Percentiles rank a stretch among this genome's conserved stretches.
These are phyloP conservation scores for Nasonia longicornis DNA, from an alignment of 1,140 invertebrate species.

Conservation along the genomic window DNA sequence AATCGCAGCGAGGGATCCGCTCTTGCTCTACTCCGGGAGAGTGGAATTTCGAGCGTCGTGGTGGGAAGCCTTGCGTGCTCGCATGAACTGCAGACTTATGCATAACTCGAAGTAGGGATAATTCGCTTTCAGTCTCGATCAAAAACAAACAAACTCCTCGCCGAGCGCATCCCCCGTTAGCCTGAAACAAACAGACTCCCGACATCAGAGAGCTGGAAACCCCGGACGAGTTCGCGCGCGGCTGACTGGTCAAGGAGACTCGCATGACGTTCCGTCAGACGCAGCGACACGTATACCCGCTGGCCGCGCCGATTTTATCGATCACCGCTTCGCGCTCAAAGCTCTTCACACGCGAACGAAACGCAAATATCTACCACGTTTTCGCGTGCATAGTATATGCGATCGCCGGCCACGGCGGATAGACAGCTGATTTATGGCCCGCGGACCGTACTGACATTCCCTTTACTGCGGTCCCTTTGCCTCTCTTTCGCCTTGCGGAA, in stretches of 20 bases:
- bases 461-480: background rate
- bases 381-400: background rate
- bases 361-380: background rate
- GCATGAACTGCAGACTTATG: too few species aligned
- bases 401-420: background rate
- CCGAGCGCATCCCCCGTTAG: background rate
- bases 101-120: too few species aligned
- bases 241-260: conserved; percentile 5
- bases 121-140: background rate
- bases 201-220: background rate
- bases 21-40: background rate
- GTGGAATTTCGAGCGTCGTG: background rate
- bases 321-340: background rate
- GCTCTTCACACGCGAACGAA: background rate
- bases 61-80: too few species aligned
- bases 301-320: background rate
- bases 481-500: background rate
- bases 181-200: background rate
- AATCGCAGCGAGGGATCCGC: background rate
- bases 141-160: background rate
- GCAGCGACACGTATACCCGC: background rate
- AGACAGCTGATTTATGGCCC: conserved; percentile 24
- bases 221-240: background rate
- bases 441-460: background rate
- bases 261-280: conserved; percentile 9